Base-by-base conservation (phyloP, 2,888 invertebrate genomes). In the Temnothorax rugatulus region DNA sequence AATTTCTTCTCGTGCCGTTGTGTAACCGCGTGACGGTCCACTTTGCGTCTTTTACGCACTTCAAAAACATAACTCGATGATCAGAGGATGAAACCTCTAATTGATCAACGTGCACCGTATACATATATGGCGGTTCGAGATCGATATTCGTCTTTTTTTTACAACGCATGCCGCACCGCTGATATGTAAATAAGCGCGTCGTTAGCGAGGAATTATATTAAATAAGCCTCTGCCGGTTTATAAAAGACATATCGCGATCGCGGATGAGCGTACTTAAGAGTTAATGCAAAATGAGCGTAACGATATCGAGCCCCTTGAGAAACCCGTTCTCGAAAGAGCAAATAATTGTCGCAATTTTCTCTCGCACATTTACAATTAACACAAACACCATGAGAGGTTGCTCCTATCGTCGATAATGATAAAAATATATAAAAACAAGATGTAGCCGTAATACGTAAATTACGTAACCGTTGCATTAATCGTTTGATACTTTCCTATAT, bases 281-380 rank as follows among this genome's bases (percentile, higher is more conserved):
- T 73, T 79, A 47, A 38, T 73, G 79, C 73, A 73, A 81, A 81
- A 73, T 50, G 25, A 79, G 18, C 59, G 79, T 61, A 73, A 81
- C 57, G 79, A 71, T 79, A 71, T 73, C 73, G 38, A 52, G 7
- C 21, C 18, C 13, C 59, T 73, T 21, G 47, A 73, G 47, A 25
- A 81, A 81, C 79, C 25, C 47, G 73, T 81, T 81, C 59, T 73
- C 59, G 59, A 59, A 59, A 61, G 73, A 61, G 73, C 47, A 59
- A 73, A 73, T 81, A 81, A 73, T 81, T 81, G 79, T 71, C 71
- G 71, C 59, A 73, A 81, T 73, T 73, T 81, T 73, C 59, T 73
- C 73, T 38, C 47, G 59, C 59, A 59, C 29, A 7, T 15, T 41
- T 44, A 44, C 25, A 18, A 29, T 29, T 29, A 29, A 47, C 25